phyloP scores from a whole-genome alignment of 2,888 invertebrate species.

The Parnassius apollo region DNA sequence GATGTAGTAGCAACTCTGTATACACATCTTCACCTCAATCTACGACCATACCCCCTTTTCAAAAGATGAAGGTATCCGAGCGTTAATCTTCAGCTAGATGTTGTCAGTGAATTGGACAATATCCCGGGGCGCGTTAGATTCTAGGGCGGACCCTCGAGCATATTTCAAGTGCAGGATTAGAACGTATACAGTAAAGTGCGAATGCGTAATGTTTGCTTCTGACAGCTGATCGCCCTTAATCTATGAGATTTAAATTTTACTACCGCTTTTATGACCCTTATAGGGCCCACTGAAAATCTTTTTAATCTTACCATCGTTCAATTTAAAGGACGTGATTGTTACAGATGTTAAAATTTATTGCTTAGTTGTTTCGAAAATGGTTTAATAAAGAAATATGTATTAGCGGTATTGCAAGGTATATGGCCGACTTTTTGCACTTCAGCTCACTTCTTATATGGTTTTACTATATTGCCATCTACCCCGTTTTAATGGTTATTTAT shows the following conservation, averaged over 20 bases:
- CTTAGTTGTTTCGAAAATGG: not conserved
- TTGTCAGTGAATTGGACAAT: constrained; percentile 61
- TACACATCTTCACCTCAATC: constrained; percentile 33
- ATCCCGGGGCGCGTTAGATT: constrained; percentile 47
- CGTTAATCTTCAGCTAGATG: constrained; percentile 61
- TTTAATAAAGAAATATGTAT: too few relatives aligned
- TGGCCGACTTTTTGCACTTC: too few relatives aligned
- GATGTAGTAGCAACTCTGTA: constrained; percentile 33
- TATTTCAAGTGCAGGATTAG: constrained; percentile 79
- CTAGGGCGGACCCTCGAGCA: constrained; percentile 49
- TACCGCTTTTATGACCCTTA: constrained; percentile 52
- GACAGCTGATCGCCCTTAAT: constrained; percentile 73
- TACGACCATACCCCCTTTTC: constrained; percentile 29
- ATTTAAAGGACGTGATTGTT: constrained; percentile 46
- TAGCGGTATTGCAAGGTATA: too few relatives aligned
- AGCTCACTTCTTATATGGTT: too few relatives aligned
- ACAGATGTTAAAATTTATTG: constrained; percentile 40
- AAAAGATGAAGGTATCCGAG: constrained; percentile 27
- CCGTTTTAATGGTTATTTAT: too few relatives aligned
- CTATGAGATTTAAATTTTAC: constrained; percentile 63
- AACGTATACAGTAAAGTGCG: constrained; percentile 68
- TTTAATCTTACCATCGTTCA: constrained; percentile 58
- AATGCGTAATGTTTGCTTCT: constrained; percentile 67
- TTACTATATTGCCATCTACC: too few relatives aligned
- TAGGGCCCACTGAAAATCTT: constrained; percentile 45